These are phyloP conservation scores for Asobara japonica DNA, from an alignment of 1,140 invertebrate genomes.

Conservation along the genomic window DNA sequence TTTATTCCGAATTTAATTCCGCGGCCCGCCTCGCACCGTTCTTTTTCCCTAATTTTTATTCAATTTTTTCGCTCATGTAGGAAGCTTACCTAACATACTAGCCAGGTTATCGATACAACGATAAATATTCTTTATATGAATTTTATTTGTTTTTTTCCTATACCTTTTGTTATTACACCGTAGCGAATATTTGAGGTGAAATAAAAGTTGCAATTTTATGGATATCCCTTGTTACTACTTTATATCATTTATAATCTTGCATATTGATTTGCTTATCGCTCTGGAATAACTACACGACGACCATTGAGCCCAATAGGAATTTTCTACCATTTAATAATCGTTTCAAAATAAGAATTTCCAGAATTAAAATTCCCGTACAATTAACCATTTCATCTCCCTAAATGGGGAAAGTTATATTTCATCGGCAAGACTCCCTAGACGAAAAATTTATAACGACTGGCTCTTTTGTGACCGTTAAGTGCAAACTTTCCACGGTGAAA, in stretches of 20 bases:
- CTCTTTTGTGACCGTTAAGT: background rate
- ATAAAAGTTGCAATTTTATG: background rate
- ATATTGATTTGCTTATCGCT: too few species aligned
- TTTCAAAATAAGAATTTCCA: too few species aligned
- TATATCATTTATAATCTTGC: too few species aligned
- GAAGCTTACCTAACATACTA: background rate
- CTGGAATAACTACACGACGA: too few species aligned
- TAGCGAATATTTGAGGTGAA: background rate
- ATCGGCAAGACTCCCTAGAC: background rate
- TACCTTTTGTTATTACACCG: background rate
- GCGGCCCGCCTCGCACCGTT: too few species aligned
- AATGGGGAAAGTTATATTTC: background rate
- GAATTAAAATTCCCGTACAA: background rate
- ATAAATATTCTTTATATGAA: background rate
- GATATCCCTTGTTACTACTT: too few species aligned
- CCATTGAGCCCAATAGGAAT: too few species aligned
- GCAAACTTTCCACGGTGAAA: background rate
- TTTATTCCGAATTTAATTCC: too few species aligned
- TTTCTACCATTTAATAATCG: too few species aligned
- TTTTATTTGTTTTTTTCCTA: background rate
- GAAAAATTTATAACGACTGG: background rate
- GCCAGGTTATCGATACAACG: background rate
- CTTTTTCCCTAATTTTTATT: too few species aligned
- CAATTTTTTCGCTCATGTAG: too few species aligned
- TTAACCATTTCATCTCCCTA: background rate